Conservation (phyloP, 2,888 invertebrate species). For the Axea sp. region DNA sequence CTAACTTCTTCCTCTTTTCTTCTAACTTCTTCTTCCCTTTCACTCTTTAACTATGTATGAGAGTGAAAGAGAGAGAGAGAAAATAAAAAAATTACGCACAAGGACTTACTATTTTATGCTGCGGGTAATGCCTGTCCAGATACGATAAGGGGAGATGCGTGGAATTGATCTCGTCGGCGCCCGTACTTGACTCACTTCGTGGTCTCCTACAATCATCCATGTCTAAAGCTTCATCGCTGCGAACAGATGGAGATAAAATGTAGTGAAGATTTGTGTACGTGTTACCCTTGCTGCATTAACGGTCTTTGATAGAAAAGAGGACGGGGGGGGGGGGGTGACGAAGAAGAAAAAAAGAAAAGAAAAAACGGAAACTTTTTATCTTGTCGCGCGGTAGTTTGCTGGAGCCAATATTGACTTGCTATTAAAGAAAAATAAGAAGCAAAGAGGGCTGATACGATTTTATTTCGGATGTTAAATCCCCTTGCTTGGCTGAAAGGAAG, state of each 20-base stretch:
- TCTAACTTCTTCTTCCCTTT: too few species aligned
- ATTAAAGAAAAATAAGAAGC: neutral
- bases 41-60: too few species aligned
- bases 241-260: conserved; percentile 23
- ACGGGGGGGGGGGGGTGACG: too few species aligned
- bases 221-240: conserved; percentile 89
- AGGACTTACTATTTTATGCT: conserved; percentile 73
- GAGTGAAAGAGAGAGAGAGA: too few species aligned
- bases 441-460: conserved; percentile 4
- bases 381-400: neutral
- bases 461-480: neutral
- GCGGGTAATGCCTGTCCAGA: conserved; percentile 77
- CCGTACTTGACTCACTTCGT: conserved; percentile 87
- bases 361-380: conserved; percentile 9
- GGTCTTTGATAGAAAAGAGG: neutral
- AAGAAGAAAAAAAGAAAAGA: too few species aligned
- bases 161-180: conserved; percentile 76
- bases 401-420: conserved; percentile 6
- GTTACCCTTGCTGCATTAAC: conserved; percentile 2
- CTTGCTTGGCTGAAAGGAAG: neutral
- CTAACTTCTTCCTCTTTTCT: conserved; percentile 5
- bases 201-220: conserved; percentile 86
- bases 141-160: conserved; percentile 81
- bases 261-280: conserved; percentile 18
- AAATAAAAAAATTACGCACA: conserved; percentile 39